Evolutionary conservation across 2,113 vertebrate species (phyloP), one percentile per base, ranked within the genome.

Genomic region (Sebastes schlegelii): DNA sequence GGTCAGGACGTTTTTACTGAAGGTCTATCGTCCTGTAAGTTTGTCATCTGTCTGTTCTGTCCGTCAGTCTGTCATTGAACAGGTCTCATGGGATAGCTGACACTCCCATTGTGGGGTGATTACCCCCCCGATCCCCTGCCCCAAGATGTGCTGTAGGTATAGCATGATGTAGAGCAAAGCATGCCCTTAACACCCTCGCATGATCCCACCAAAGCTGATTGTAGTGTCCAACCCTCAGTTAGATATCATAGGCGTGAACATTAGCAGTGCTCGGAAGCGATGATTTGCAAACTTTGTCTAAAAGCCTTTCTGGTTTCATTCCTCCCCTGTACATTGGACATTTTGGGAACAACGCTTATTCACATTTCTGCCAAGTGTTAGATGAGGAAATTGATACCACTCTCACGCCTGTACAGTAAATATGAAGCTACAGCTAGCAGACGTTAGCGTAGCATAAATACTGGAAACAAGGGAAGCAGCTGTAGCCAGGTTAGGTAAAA

Each of bases 51-150:
- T 94, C 55, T 70, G 75, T 92, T 95, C 95, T 95, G 95, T 94
- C 91, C 94, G 91, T 96, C 97, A 98, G 98, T 98, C 97, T 95
- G 96, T 98, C 95, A 98, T 95, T 97, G 98, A 97, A 96, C 97
- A 98, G 97, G 97, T 97, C 93, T 96, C 97, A 94, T 97, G 96
- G 98, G 97, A 98, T 95, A 98, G 97, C 97, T 99, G 98, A 99
- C 96, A 94, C 93, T 95, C 95, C 94, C 94, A 95, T 91, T 89
- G 88, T 85, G 90, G 91, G 96, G 95, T 82, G 74, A 88, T 65
- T 60, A 7, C 42, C 82, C 77, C 94, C 95, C 95, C 94, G 94
- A 95, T 92, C 91, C 92, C 96, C 96, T 78, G 91, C 94, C 95
- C 95, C 93, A 92, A 96, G 93, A 94, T 93, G 69, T 84, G 82